Conservation (phyloP, 2,797 vertebrate genomes). For the Lophius americanus region DNA sequence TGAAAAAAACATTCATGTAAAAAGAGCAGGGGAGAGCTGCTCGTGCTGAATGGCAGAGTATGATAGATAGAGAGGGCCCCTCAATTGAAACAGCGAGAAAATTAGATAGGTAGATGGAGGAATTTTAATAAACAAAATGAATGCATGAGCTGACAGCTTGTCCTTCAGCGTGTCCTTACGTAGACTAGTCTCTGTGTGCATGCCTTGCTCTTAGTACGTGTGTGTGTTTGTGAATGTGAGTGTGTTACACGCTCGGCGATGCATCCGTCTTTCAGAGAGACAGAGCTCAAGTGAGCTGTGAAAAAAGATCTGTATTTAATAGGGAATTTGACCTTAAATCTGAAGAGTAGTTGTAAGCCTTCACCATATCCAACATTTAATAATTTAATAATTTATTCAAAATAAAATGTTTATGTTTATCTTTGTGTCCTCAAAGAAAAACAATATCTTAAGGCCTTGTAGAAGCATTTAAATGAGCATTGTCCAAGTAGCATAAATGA, state of each 20-base stretch:
- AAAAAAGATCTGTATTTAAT: too few species aligned
- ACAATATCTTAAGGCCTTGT: too few species aligned
- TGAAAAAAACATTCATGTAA: constrained; percentile 36
- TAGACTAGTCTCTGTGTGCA: constrained; percentile 38
- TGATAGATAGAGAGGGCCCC: constrained; percentile 51
- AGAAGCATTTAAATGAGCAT: too few species aligned
- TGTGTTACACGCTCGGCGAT: neutral
- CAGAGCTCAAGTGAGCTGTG: neutral
- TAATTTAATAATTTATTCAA: too few species aligned
- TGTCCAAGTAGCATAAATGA: too few species aligned
- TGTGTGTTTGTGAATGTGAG: constrained; percentile 22
- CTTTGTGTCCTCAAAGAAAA: too few species aligned
- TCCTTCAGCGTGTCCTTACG: constrained; percentile 66
- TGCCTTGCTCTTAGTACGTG: constrained; percentile 12
- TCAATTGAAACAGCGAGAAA: constrained; percentile 49
- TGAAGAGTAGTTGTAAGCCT: too few species aligned
- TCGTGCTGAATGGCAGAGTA: constrained; percentile 49
- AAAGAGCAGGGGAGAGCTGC: constrained; percentile 48
- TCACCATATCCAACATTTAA: too few species aligned
- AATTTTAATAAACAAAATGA: constrained; percentile 62
- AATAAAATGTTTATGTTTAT: too few species aligned
- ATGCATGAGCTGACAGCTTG: constrained; percentile 58
- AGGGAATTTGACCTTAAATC: too few species aligned
- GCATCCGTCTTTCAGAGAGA: constrained; percentile 1
- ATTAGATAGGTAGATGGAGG: constrained; percentile 59